phyloP scores from a whole-genome alignment of 2,113 vertebrate genomes.

The Hydrochoerus hydrochaeris region DNA sequence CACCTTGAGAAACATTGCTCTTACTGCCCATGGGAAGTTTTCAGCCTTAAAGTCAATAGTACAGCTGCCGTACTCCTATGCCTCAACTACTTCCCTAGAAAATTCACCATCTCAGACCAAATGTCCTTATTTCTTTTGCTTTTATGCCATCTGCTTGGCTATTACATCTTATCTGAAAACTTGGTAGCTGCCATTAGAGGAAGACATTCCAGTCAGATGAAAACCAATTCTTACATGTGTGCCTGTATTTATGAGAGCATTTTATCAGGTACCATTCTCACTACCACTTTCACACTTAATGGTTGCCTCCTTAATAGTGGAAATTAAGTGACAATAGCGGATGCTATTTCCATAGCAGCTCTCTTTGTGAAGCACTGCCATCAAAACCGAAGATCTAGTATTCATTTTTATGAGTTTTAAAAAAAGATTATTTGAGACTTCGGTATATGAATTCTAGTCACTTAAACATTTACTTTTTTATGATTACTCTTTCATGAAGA shows the following conservation, averaged over 20 bases:
- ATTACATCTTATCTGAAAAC: not conserved
- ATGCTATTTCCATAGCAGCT: not conserved
- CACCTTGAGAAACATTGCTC: not conserved
- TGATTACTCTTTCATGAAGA: not conserved
- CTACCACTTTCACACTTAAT: not conserved
- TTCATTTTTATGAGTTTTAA: not conserved
- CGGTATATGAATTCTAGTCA: not conserved
- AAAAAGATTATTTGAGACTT: constrained; percentile 51
- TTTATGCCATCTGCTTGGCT: not conserved
- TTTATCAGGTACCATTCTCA: not conserved
- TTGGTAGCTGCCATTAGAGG: not conserved
- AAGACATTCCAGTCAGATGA: not conserved
- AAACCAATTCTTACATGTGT: not conserved
- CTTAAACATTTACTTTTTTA: not conserved
- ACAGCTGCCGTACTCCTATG: not conserved
- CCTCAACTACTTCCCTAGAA: not conserved
- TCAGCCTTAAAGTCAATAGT: not conserved
- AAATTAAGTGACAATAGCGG: constrained; percentile 9
- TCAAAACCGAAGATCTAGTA: not conserved
- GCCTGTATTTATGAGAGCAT: not conserved
- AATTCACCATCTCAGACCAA: not conserved
- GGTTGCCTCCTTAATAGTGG: not conserved
- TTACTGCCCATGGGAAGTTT: not conserved
- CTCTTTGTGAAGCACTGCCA: not conserved
- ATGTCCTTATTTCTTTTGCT: not conserved